These are phyloP conservation scores for Sylvia atricapilla DNA, from an alignment of 2,113 vertebrate species.

Conservation along the genomic window DNA sequence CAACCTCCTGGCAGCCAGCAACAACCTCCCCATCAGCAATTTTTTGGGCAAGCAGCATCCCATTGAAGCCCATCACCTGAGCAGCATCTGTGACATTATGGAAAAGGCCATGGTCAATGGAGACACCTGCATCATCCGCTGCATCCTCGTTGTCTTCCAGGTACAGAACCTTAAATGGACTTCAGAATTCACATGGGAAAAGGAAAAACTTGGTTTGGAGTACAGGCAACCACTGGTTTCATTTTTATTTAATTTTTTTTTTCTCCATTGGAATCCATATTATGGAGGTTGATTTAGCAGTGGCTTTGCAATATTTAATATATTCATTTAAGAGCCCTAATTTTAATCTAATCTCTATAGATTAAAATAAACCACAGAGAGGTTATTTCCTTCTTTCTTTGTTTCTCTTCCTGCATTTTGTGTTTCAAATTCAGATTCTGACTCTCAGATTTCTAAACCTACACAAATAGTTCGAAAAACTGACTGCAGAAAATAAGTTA, in stretches of 20 bases:
- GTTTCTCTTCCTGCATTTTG: not conserved
- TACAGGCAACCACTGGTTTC: not conserved
- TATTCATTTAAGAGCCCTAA: not conserved
- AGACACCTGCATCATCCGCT: constrained; percentile 94
- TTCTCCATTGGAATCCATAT: not conserved
- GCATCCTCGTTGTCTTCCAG: constrained; percentile 97
- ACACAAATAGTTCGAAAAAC: not conserved
- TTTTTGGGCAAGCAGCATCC: constrained; percentile 94
- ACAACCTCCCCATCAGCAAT: constrained; percentile 84
- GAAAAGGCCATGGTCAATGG: constrained; percentile 98
- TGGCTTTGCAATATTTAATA: not conserved
- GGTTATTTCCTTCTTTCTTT: not conserved
- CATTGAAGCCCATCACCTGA: constrained; percentile 93
- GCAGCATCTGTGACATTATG: constrained; percentile 98
- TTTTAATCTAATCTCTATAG: not conserved
- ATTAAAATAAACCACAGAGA: not conserved
- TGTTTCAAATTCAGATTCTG: not conserved
- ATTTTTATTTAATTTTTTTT: not conserved
- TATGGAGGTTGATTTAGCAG: not conserved
- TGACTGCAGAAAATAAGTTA: not conserved
- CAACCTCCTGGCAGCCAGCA: constrained; percentile 90
- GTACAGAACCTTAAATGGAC: constrained; percentile 54
- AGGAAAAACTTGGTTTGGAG: not conserved
- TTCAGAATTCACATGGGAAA: not conserved
- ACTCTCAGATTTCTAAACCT: not conserved